Percentiles rank a stretch among this genome's conserved stretches.
Evolutionary conservation across 2,888 invertebrate species (phyloP).

Genomic region (Girardia tigrina): DNA sequence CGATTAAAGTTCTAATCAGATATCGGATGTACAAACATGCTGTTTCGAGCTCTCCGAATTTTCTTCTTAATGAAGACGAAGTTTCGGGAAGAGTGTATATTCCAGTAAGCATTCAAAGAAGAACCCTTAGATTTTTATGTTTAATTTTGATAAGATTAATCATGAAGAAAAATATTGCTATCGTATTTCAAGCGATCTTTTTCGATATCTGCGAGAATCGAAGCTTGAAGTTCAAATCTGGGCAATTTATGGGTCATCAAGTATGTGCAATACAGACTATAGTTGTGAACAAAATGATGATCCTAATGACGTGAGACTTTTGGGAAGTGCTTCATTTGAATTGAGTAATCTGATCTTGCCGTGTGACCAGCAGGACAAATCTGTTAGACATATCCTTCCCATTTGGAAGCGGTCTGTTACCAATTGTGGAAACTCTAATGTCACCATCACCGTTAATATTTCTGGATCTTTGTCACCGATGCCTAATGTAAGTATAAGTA

Average conservation of each 20-base stretch:
- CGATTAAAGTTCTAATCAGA: background rate
- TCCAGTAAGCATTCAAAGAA: background rate
- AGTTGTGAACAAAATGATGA: background rate
- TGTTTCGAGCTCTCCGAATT: background rate
- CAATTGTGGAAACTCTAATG: background rate
- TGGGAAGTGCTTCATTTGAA: background rate
- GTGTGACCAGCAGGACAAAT: background rate
- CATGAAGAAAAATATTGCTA: background rate
- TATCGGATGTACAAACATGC: background rate
- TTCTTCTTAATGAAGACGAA: background rate
- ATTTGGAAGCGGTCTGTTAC: background rate
- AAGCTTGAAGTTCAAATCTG: conserved; percentile 8
- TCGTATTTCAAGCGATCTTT: background rate
- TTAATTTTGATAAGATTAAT: background rate
- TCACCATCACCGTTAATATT: background rate
- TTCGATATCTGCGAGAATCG: background rate
- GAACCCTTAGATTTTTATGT: background rate
- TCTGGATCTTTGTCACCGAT: too few relatives aligned
- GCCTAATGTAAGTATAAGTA: too few relatives aligned
- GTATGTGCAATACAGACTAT: background rate
- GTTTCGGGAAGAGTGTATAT: background rate
- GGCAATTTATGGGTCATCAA: background rate
- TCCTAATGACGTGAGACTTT: background rate
- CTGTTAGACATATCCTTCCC: background rate
- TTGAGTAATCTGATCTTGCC: background rate